phyloP scores from a whole-genome alignment of 2,113 vertebrate species.

The Anguilla rostrata region DNA sequence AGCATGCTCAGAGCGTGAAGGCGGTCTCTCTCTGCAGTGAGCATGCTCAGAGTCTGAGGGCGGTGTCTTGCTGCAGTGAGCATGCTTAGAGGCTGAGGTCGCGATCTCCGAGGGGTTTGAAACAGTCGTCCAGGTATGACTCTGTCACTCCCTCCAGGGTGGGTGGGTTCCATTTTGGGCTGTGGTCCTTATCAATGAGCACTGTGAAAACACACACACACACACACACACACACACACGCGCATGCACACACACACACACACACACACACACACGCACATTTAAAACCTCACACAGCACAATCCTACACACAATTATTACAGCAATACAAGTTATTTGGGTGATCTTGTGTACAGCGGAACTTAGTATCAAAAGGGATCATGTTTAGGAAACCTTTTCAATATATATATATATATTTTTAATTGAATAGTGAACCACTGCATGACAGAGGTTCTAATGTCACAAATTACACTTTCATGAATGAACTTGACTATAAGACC shows the following conservation, averaged over 20 bases:
- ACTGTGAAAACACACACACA: slow-evolving; percentile 65
- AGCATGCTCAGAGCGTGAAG: background rate
- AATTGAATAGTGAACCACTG: too few relatives aligned
- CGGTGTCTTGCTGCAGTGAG: background rate
- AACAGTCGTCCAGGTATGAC: slow-evolving; percentile 74
- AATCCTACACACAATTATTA: too few relatives aligned
- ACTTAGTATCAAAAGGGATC: too few relatives aligned
- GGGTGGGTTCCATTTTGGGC: slow-evolving; percentile 84
- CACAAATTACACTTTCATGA: too few relatives aligned
- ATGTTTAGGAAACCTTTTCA: too few relatives aligned
- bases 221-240: slow-evolving; percentile 1
- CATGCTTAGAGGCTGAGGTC: slow-evolving; percentile 78
- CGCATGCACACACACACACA: background rate
- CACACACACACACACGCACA: background rate
- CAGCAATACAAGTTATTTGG: too few relatives aligned
- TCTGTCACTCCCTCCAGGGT: slow-evolving; percentile 78
- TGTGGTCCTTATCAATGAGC: slow-evolving; percentile 89
- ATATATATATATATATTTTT: too few relatives aligned
- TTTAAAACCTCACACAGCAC: too few relatives aligned
- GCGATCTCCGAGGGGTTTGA: slow-evolving; percentile 77
- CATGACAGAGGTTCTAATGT: too few relatives aligned
- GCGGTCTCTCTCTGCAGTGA: background rate
- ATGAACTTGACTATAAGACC: too few relatives aligned
- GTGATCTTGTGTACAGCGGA: too few relatives aligned
- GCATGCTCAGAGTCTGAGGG: background rate